These are phyloP conservation scores for Sarcophaga carnaria DNA, from an alignment of 2,888 invertebrate genomes.

Conservation along the genomic window DNA sequence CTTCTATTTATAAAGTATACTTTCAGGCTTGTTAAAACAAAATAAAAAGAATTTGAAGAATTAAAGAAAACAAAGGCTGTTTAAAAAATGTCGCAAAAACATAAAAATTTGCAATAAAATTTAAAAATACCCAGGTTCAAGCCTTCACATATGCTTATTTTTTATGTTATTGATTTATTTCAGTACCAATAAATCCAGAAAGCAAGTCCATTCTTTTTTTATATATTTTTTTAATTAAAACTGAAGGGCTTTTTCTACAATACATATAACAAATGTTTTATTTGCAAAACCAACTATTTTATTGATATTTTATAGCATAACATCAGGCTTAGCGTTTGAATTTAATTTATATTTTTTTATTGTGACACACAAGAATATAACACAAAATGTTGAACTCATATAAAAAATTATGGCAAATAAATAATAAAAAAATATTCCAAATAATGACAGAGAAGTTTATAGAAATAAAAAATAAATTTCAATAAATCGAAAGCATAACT, in stretches of 20 bases:
- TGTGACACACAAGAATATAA: background rate
- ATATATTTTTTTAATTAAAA: slow-evolving; percentile 22
- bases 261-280: slow-evolving; percentile 1
- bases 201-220: background rate
- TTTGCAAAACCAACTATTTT: slow-evolving; percentile 23
- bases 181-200: too few species aligned
- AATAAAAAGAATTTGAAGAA: too few species aligned
- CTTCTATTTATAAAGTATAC: background rate
- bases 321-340: slow-evolving; percentile 11
- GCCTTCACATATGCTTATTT: too few species aligned
- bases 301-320: slow-evolving; percentile 26
- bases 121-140: background rate
- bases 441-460: too few species aligned
- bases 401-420: background rate
- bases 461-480: background rate
- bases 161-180: too few species aligned
- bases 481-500: background rate
- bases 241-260: slow-evolving; percentile 2
- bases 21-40: background rate
- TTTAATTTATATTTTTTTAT: slow-evolving; percentile 9
- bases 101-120: background rate
- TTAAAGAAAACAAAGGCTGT: too few species aligned
- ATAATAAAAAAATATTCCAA: slow-evolving; percentile 1
- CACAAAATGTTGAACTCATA: too few species aligned
- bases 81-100: background rate